phyloP scores from a whole-genome alignment of 2,797 vertebrate genomes.

The Triplophysa bombifrons region DNA sequence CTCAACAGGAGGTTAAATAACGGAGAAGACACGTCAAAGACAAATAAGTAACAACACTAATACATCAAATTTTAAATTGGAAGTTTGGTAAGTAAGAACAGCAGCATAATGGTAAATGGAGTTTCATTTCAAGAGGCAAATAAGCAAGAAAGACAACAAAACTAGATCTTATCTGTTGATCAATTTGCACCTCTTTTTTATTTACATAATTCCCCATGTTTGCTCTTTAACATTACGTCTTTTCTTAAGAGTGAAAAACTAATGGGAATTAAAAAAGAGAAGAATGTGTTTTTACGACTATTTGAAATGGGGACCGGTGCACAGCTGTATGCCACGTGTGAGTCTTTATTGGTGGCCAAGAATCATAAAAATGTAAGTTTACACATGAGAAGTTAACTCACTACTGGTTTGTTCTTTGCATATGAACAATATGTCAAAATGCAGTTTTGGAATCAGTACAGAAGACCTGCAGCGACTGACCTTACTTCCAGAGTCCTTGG shows the following conservation, averaged over 20 bases:
- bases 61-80: conserved; percentile 85
- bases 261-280: conserved; percentile 37
- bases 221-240: conserved; percentile 69
- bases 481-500: conserved; percentile 97
- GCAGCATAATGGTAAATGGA: conserved; percentile 81
- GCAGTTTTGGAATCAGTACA: conserved; percentile 99
- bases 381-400: conserved; percentile 56
- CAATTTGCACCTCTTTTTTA: conserved; percentile 64
- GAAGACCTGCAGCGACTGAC: conserved; percentile 96
- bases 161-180: conserved; percentile 56
- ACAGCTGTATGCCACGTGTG: conserved; percentile 64
- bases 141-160: conserved; percentile 76
- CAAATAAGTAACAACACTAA: conserved; percentile 84
- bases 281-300: conserved; percentile 16
- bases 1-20: conserved; percentile 73
- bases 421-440: conserved; percentile 98
- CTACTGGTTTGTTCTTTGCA: conserved; percentile 82
- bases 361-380: conserved; percentile 56
- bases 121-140: conserved; percentile 79
- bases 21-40: conserved; percentile 67
- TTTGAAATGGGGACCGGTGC: conserved; percentile 68
- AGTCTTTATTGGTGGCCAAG: conserved; percentile 68
- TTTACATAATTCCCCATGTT: conserved; percentile 64
- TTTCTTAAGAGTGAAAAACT: conserved; percentile 41
- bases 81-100: conserved; percentile 84